phyloP scores from a whole-genome alignment of 1,140 invertebrate genomes.

The Maconellicoccus hirsutus region DNA sequence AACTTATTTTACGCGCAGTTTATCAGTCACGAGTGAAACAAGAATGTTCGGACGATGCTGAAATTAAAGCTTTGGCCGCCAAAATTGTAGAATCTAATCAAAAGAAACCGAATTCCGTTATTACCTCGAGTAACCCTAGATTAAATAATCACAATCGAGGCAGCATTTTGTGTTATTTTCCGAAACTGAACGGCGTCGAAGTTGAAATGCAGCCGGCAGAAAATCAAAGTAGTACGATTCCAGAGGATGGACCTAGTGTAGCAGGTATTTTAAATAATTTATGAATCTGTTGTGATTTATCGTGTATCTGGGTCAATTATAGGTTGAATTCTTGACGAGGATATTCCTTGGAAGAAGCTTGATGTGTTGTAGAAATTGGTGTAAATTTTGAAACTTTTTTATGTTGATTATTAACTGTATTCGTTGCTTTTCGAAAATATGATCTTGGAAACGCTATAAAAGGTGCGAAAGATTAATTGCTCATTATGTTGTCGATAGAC shows the following conservation, averaged over 20 bases:
- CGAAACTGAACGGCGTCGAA: neutral
- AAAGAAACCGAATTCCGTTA: conserved; percentile 44
- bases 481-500: no score
- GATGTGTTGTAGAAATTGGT: no score
- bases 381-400: no score
- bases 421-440: no score
- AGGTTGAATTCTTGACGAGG: no score
- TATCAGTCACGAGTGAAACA: conserved; percentile 42
- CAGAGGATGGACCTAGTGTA: neutral
- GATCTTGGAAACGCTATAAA: no score
- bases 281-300: no score
- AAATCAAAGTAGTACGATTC: neutral
- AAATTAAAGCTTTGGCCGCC: conserved; percentile 69
- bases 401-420: no score
- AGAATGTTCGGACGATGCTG: conserved; percentile 66
- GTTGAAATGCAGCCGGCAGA: neutral
- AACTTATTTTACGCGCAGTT: neutral
- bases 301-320: no score
- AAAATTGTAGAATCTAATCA: conserved; percentile 77
- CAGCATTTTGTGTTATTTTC: conserved; percentile 11
- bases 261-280: no score
- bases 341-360: no score
- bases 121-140: neutral
- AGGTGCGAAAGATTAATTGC: no score
- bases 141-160: conserved; percentile 10